Evolutionary conservation across 2,888 invertebrate genomes (phyloP).

Genomic region (Cerastis rubricosa): DNA sequence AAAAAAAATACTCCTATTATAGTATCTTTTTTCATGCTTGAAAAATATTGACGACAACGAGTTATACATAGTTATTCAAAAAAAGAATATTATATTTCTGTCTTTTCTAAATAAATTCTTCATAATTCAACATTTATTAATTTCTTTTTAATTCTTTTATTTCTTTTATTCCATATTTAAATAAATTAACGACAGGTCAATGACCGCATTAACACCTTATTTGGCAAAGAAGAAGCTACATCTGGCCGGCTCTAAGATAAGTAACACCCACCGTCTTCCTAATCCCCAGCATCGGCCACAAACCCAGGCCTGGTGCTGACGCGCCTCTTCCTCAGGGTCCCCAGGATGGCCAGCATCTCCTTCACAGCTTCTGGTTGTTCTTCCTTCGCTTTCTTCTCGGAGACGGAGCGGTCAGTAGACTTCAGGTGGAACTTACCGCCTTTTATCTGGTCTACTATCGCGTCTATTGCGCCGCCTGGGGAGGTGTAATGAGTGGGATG

Average conservation of each 20-base stretch:
- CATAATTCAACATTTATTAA: too few species aligned
- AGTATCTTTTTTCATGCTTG: not conserved
- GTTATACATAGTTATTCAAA: not conserved
- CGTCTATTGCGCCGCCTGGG: conserved; percentile 92
- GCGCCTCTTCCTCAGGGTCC: conserved; percentile 82
- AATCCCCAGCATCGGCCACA: conserved; percentile 30
- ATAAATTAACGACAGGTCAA: not conserved
- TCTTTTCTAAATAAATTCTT: too few species aligned
- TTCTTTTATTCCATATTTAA: not conserved
- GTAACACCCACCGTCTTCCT: not conserved
- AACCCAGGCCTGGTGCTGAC: conserved; percentile 61
- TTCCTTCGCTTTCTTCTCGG: conserved; percentile 89
- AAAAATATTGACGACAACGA: not conserved
- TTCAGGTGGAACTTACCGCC: conserved; percentile 94
- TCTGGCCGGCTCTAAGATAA: not conserved
- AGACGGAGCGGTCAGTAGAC: conserved; percentile 90
- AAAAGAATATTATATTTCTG: not conserved
- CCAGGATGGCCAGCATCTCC: conserved; percentile 93
- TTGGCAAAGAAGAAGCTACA: not conserved
- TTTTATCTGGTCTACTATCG: conserved; percentile 94
- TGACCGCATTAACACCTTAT: not conserved
- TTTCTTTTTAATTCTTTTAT: too few species aligned
- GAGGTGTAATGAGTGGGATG: not conserved
- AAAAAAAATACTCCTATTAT: not conserved
- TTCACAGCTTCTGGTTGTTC: conserved; percentile 91